Conservation (phyloP, 2,888 invertebrate species). For the Caradrina clavipalpis region DNA sequence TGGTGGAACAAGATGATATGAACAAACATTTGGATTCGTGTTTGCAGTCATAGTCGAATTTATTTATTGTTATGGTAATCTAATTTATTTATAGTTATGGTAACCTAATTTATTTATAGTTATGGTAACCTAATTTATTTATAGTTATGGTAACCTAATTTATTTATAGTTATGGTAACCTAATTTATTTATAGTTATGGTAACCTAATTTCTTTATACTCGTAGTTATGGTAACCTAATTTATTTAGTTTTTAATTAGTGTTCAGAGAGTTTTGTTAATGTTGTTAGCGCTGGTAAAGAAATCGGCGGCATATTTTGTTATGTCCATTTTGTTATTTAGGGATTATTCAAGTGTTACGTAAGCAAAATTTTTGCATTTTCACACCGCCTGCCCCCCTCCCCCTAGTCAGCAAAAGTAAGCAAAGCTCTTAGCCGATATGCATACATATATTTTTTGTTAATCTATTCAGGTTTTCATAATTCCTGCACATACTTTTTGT, state of each 20-base stretch:
- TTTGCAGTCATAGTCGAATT: conserved; percentile 63
- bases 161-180: background rate
- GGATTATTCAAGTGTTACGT: too few relatives aligned
- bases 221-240: background rate
- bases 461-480: too few relatives aligned
- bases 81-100: background rate
- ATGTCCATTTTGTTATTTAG: background rate
- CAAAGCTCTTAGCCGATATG: too few relatives aligned
- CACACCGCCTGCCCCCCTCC: too few relatives aligned
- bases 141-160: background rate
- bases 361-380: too few relatives aligned
- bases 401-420: too few relatives aligned
- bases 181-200: background rate
- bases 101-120: background rate
- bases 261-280: background rate
- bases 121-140: background rate
- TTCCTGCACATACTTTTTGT: too few relatives aligned
- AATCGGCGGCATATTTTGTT: background rate
- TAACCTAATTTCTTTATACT: too few relatives aligned
- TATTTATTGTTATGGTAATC: background rate
- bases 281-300: background rate
- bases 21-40: conserved; percentile 91
- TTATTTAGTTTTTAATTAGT: conserved; percentile 8
- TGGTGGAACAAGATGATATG: conserved; percentile 89
- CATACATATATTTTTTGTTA: too few relatives aligned